Evolutionary conservation across 2,113 vertebrate genomes (phyloP).

Genomic region (Syngnathoides biaculeatus): DNA sequence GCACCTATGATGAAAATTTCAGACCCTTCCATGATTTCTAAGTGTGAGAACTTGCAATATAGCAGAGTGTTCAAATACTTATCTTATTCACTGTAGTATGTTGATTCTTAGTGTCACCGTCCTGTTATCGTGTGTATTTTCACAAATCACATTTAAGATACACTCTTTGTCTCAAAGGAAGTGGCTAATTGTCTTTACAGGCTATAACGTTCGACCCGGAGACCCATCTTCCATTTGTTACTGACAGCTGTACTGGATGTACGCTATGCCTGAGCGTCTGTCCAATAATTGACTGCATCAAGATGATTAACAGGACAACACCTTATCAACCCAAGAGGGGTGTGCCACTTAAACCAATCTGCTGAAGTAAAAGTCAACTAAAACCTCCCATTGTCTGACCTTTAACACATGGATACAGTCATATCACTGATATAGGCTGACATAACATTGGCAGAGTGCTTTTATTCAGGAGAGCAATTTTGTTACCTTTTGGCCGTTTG

Average conservation of each 20-base stretch:
- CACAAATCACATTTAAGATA: background rate
- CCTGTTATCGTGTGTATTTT: background rate
- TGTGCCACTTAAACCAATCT: slow-evolving; percentile 75
- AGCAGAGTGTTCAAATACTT: no score
- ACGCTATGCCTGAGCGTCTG: slow-evolving; percentile 89
- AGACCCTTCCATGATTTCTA: no score
- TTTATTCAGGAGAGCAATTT: background rate
- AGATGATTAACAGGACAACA: slow-evolving; percentile 85
- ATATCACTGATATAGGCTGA: background rate
- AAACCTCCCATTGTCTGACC: background rate
- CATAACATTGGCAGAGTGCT: background rate
- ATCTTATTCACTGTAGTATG: no score
- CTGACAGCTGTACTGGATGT: slow-evolving; percentile 87
- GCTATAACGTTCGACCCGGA: slow-evolving; percentile 87
- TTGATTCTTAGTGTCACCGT: background rate
- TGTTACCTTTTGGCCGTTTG: background rate
- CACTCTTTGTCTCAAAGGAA: background rate
- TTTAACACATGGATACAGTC: background rate
- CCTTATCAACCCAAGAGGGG: slow-evolving; percentile 83
- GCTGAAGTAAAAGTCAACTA: slow-evolving; percentile 46
- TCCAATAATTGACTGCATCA: slow-evolving; percentile 94
- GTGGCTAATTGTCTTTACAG: slow-evolving; percentile 60
- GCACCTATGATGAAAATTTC: no score
- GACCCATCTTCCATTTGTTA: slow-evolving; percentile 85
- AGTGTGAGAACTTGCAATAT: no score